Conservation (phyloP, 1,140 invertebrate genomes). For the Eciton burchellii region DNA sequence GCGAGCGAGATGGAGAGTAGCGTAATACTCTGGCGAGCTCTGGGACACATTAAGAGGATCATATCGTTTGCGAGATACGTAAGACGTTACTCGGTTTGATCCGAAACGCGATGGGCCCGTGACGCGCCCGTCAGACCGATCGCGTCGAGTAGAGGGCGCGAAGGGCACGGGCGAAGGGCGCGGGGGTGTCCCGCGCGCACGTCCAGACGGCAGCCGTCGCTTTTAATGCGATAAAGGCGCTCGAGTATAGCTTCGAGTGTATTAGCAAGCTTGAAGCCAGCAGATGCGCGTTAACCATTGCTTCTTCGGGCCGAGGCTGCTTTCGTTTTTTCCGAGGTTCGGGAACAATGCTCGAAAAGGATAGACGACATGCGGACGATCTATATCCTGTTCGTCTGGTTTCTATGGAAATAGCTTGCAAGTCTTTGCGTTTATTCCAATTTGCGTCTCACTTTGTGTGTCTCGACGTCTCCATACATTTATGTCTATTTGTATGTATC, state of each 20-base stretch:
- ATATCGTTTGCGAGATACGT: conserved; percentile 80
- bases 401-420: too few species aligned
- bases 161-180: conserved; percentile 21
- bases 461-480: neutral
- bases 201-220: conserved; percentile 61
- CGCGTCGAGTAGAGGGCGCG: neutral
- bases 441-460: neutral
- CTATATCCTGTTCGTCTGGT: too few species aligned
- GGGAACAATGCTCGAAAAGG: neutral
- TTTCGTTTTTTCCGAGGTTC: conserved; percentile 16
- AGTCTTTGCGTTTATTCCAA: conserved; percentile 37
- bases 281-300: conserved; percentile 21
- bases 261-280: conserved; percentile 34
- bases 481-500: conserved; percentile 1
- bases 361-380: too few species aligned
- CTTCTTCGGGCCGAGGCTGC: conserved; percentile 31
- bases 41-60: conserved; percentile 83
- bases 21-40: conserved; percentile 81
- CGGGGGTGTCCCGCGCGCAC: conserved; percentile 17
- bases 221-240: conserved; percentile 70
- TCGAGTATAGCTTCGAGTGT: conserved; percentile 33
- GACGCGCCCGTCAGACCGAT: conserved; percentile 32
- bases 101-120: conserved; percentile 59
- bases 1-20: conserved; percentile 68
- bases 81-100: conserved; percentile 76